Evolutionary conservation across 2,888 invertebrate species (phyloP).

Genomic region (Scelioninae gen. 1): DNA sequence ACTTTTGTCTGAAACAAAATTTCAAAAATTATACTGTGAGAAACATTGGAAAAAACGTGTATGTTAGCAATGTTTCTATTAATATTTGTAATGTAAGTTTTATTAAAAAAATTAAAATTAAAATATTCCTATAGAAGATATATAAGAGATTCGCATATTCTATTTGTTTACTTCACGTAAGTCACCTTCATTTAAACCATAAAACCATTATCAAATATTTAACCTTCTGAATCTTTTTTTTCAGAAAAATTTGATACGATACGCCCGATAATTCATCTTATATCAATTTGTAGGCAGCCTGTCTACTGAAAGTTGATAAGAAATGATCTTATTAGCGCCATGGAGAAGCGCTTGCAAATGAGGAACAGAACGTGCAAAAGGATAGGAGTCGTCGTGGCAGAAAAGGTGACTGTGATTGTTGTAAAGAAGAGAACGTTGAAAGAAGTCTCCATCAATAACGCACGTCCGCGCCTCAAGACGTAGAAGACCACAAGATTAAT

Average conservation of each 20-base stretch:
- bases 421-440: constrained; percentile 77
- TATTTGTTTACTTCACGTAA: too few relatives aligned
- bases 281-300: constrained; percentile 47
- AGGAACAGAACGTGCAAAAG: constrained; percentile 47
- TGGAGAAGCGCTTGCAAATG: constrained; percentile 59
- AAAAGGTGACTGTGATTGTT: constrained; percentile 66
- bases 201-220: too few relatives aligned
- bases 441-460: constrained; percentile 85
- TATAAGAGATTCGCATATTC: too few relatives aligned
- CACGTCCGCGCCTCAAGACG: constrained; percentile 84
- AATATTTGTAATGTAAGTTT: too few relatives aligned
- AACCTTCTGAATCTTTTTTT: constrained; percentile 11
- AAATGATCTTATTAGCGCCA: constrained; percentile 61
- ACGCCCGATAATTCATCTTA: constrained; percentile 47
- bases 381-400: constrained; percentile 41
- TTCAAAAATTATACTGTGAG: too few relatives aligned
- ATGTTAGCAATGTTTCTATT: too few relatives aligned
- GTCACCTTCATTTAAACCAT: too few relatives aligned
- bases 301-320: constrained; percentile 41
- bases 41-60: too few relatives aligned
- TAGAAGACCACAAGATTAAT: constrained; percentile 84
- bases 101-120: too few relatives aligned
- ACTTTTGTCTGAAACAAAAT: too few relatives aligned
- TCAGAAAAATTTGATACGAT: too few relatives aligned
- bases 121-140: too few relatives aligned